Conservation (phyloP, 2,113 vertebrate genomes). For the Larimichthys polyactis region DNA sequence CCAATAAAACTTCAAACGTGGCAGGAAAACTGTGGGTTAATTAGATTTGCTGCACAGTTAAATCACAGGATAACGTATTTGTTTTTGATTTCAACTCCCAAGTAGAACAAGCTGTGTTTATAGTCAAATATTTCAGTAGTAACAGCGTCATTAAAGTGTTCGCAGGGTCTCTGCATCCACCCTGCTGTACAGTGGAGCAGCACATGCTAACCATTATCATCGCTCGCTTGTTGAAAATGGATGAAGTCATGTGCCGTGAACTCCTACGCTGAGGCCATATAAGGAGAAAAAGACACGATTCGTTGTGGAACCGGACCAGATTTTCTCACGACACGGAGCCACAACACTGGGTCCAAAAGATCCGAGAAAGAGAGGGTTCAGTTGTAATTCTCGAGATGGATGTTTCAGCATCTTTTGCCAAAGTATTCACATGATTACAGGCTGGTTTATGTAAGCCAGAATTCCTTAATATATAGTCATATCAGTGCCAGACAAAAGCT, state of each 20-base stretch:
- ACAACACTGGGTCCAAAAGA: constrained; percentile 17
- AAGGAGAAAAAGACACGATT: constrained; percentile 54
- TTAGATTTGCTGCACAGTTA: constrained; percentile 5
- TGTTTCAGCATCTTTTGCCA: neutral
- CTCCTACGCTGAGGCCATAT: constrained; percentile 50
- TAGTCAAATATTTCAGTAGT: constrained; percentile 34
- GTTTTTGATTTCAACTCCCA: constrained; percentile 1
- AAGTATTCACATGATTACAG: neutral
- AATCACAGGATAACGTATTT: neutral
- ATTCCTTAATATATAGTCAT: neutral
- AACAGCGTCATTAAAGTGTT: constrained; percentile 31
- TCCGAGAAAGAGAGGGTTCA: neutral
- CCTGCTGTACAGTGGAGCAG: constrained; percentile 42
- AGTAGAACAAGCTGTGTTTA: constrained; percentile 35
- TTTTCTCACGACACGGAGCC: constrained; percentile 50
- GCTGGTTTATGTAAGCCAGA: neutral
- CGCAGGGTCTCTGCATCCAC: constrained; percentile 35
- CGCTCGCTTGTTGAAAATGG: constrained; percentile 46
- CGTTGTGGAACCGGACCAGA: constrained; percentile 26
- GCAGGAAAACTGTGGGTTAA: neutral
- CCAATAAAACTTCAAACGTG: constrained; percentile 19
- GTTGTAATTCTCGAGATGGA: neutral
- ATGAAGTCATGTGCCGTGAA: constrained; percentile 67
- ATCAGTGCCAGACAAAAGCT: constrained; percentile 12
- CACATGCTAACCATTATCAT: constrained; percentile 72